A percentile compares a stretch with the other conserved stretches of the same genome.
Conservation (phyloP, 2,113 vertebrate species). For the Sarotherodon lohbergeri region DNA sequence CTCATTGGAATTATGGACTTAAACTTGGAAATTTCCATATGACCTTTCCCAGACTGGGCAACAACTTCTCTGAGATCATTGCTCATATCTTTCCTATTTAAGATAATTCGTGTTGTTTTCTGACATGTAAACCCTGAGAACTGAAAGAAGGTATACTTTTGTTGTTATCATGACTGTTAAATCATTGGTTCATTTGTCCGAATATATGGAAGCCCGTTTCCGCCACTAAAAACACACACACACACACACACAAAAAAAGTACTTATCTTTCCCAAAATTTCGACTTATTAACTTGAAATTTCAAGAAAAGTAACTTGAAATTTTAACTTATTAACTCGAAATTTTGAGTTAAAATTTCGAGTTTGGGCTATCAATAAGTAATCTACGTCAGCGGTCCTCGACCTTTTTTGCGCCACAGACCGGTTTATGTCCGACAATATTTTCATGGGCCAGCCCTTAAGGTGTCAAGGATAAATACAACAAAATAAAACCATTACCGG, state of each 20-base stretch:
- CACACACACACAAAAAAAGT: neutral
- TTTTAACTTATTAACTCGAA: no score
- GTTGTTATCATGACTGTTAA: neutral
- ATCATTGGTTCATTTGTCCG: neutral
- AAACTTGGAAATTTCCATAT: neutral
- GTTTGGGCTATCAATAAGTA: neutral
- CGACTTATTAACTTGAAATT: neutral
- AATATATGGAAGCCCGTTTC: neutral
- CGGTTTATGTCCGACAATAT: no score
- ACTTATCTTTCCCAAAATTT: no score
- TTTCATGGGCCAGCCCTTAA: no score
- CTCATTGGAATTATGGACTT: neutral
- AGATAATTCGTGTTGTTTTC: neutral
- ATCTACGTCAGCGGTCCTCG: neutral
- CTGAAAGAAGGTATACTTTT: neutral
- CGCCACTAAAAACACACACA: neutral
- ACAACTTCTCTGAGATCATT: neutral
- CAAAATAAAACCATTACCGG: no score
- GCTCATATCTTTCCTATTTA: neutral
- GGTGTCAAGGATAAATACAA: no score
- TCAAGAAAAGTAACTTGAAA: neutral
- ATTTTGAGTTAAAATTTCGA: no score
- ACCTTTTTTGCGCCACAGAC: no score
- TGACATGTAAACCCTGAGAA: neutral
- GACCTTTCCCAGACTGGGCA: neutral